A percentile compares a stretch with the other conserved stretches of the same genome.
Evolutionary conservation across 2,797 vertebrate species (phyloP).

Genomic region (Onychomys arenicola): DNA sequence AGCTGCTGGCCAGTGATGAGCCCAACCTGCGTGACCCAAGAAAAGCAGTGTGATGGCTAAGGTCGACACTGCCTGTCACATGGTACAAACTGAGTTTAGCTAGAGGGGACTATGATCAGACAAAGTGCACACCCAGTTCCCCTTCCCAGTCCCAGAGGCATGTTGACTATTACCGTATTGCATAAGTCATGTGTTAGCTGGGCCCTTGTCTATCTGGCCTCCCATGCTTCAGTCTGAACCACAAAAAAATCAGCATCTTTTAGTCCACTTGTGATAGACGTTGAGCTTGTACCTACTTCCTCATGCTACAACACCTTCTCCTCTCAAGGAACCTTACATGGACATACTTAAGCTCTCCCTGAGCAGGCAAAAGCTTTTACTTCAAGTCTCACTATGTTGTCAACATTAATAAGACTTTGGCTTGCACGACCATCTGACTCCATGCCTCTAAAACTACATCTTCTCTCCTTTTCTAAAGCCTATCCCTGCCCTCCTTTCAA

Average conservation of each 20-base stretch:
- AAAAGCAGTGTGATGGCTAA: background rate
- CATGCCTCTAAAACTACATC: background rate
- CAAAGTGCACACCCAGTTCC: background rate
- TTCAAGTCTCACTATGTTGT: background rate
- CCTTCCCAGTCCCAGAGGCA: background rate
- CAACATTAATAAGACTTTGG: background rate
- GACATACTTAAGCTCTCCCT: background rate
- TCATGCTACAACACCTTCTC: background rate
- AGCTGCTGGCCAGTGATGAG: background rate
- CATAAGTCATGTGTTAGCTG: background rate
- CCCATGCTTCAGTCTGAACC: background rate
- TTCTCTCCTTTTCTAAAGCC: background rate
- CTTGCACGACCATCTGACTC: fast-evolving
- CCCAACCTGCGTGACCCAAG: background rate
- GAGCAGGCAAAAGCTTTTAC: background rate
- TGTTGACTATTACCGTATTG: background rate
- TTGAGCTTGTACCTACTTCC: background rate
- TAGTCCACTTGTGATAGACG: background rate
- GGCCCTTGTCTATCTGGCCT: background rate
- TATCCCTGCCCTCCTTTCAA: background rate
- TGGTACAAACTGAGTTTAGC: too few species aligned
- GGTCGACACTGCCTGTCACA: background rate
- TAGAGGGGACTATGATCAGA: background rate
- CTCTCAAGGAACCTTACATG: background rate
- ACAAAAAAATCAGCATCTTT: background rate